Conservation (phyloP, 2,797 vertebrate species). For the Macropodus opercularis region DNA sequence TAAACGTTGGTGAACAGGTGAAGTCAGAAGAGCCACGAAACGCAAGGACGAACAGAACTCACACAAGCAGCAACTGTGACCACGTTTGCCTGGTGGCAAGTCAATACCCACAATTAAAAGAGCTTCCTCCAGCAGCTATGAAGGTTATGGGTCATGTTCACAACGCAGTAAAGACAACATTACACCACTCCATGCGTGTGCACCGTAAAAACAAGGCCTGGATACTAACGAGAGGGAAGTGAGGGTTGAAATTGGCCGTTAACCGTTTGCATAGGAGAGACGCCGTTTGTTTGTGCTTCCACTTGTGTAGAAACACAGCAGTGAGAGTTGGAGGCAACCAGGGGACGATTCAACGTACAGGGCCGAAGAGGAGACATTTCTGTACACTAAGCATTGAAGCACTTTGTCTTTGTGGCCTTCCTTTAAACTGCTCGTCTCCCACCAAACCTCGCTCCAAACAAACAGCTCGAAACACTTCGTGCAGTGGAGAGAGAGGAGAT, state of each 20-base stretch:
- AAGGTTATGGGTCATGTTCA: constrained; percentile 52
- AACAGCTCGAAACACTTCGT: too few relatives aligned
- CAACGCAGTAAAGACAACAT: constrained; percentile 21
- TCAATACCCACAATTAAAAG: constrained; percentile 27
- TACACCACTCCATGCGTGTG: neutral
- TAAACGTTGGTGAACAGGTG: too few relatives aligned
- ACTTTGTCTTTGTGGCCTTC: too few relatives aligned
- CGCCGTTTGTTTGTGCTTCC: too few relatives aligned
- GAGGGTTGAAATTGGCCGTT: constrained; percentile 46
- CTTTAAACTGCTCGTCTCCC: too few relatives aligned
- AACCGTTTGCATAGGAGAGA: constrained; percentile 11
- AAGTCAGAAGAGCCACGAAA: constrained; percentile 9
- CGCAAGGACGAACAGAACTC: constrained; percentile 12
- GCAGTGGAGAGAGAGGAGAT: too few relatives aligned
- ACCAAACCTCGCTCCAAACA: too few relatives aligned
- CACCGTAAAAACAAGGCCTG: constrained; percentile 40
- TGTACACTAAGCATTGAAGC: too few relatives aligned
- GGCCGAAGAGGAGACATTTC: too few relatives aligned
- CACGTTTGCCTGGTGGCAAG: constrained; percentile 6
- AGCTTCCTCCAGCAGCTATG: constrained; percentile 44
- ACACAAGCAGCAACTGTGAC: constrained; percentile 19
- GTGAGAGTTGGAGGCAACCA: too few relatives aligned
- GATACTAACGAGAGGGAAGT: constrained; percentile 49
- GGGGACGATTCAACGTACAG: too few relatives aligned
- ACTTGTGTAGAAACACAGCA: too few relatives aligned